Evolutionary conservation across 2,888 invertebrate species (phyloP).

Genomic region (Apamea crenata): DNA sequence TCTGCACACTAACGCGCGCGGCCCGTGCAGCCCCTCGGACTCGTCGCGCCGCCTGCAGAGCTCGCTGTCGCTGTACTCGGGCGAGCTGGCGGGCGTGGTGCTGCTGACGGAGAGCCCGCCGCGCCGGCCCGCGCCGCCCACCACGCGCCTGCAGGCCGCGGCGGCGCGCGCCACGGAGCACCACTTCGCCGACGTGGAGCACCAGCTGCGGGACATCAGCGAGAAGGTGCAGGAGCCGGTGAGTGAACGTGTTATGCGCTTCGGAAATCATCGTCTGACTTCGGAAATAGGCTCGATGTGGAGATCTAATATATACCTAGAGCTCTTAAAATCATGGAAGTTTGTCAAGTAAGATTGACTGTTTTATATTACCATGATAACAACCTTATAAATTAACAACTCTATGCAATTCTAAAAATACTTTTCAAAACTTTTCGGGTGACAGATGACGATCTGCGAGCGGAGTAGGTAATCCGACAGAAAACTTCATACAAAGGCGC

Average conservation of each 20-base stretch:
- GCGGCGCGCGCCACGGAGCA: slow-evolving; percentile 93
- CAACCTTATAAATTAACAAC: no score
- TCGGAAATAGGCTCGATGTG: no score
- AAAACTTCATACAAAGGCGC: no score
- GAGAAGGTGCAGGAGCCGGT: slow-evolving; percentile 90
- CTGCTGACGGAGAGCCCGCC: slow-evolving; percentile 92
- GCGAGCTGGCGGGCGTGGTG: slow-evolving; percentile 96
- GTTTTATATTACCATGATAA: no score
- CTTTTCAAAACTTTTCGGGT: no score
- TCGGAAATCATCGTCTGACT: not conserved
- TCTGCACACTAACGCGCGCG: not conserved
- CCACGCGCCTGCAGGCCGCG: slow-evolving; percentile 89
- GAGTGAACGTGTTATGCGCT: not conserved
- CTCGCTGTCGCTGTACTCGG: slow-evolving; percentile 97
- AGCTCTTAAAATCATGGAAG: no score
- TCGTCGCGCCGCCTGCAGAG: slow-evolving; percentile 97
- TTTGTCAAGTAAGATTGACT: no score
- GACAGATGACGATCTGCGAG: no score
- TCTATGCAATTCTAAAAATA: no score
- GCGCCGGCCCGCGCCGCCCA: slow-evolving; percentile 67
- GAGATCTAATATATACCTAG: no score
- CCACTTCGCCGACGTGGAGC: slow-evolving; percentile 95
- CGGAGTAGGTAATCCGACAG: no score
- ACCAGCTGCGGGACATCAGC: slow-evolving; percentile 93
- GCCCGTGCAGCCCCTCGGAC: slow-evolving; percentile 67